Evolutionary conservation across 1,140 invertebrate species (phyloP).

Genomic region (Bombus ignitus): DNA sequence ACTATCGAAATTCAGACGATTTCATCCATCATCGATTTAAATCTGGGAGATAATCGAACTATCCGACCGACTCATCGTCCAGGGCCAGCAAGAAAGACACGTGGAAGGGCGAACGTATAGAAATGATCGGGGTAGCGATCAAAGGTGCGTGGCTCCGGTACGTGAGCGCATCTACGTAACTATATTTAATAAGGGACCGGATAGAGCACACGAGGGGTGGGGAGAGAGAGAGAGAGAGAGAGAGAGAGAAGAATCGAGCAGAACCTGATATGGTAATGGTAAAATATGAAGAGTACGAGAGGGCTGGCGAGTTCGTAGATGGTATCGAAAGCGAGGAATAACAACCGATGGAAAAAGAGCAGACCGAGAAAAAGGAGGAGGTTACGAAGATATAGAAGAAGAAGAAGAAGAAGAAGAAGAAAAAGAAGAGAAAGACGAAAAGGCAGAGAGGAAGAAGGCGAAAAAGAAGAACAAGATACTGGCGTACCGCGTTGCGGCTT

Average conservation of each 20-base stretch:
- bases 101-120: not conserved
- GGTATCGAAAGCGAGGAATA: constrained; percentile 72
- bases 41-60: not conserved
- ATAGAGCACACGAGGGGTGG: constrained; percentile 31
- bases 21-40: no score
- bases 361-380: constrained; percentile 34
- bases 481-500: constrained; percentile 60
- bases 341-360: constrained; percentile 64
- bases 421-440: constrained; percentile 39
- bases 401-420: constrained; percentile 43
- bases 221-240: not conserved
- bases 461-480: constrained; percentile 60
- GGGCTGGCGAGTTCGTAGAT: constrained; percentile 64
- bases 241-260: constrained; percentile 53
- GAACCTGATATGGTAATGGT: constrained; percentile 76
- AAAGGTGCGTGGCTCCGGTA: constrained; percentile 43
- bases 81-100: not conserved
- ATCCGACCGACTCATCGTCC: not conserved
- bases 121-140: constrained; percentile 48
- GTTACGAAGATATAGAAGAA: constrained; percentile 37
- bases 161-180: constrained; percentile 47
- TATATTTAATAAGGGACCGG: constrained; percentile 68
- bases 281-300: constrained; percentile 68
- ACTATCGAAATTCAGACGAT: no score
- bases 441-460: constrained; percentile 42